A percentile compares a stretch with the other conserved stretches of the same genome.
Conservation (phyloP, 2,888 invertebrate species). For the Criorhina ranunculi region DNA sequence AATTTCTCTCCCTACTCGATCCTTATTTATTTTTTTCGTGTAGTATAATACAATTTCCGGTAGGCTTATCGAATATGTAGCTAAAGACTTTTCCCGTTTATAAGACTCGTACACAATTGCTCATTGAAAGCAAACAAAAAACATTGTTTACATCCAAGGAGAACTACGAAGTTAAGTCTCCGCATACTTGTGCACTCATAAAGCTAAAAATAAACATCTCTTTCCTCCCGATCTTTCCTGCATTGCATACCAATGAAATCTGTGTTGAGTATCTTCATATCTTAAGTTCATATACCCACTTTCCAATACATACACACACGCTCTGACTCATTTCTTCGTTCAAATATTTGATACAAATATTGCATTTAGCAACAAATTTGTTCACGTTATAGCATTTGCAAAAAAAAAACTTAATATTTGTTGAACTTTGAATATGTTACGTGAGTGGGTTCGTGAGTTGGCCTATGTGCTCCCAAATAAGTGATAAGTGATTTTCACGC, state of each 20-base stretch:
- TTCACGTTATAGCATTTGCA: slow-evolving; percentile 14
- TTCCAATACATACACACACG: slow-evolving; percentile 1
- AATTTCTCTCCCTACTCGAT: too few species aligned
- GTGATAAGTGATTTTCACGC: slow-evolving; percentile 29
- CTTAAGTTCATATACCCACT: background rate
- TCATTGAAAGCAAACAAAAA: background rate
- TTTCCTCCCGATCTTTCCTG: slow-evolving; percentile 14
- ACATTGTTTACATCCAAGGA: slow-evolving; percentile 11
- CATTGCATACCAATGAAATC: slow-evolving; percentile 59
- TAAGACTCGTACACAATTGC: too few species aligned
- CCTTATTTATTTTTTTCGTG: too few species aligned
- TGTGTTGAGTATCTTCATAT: background rate
- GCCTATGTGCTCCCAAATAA: background rate
- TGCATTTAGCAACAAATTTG: slow-evolving; percentile 19
- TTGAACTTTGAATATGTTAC: slow-evolving; percentile 26
- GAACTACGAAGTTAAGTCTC: slow-evolving; percentile 20
- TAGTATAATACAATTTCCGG: too few species aligned
- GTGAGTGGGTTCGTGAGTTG: slow-evolving; percentile 4
- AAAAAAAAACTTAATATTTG: slow-evolving; percentile 1
- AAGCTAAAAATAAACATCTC: slow-evolving; percentile 59
- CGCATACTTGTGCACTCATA: slow-evolving; percentile 38
- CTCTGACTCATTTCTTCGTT: background rate
- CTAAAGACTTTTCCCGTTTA: too few species aligned
- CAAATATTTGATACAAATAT: background rate
- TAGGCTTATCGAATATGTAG: too few species aligned